A percentile compares a stretch with the other conserved stretches of the same genome.
Evolutionary conservation across 53 echinoderm and acorn worm genomes (phyloP).

Genomic region (Pentamera pediparva): DNA sequence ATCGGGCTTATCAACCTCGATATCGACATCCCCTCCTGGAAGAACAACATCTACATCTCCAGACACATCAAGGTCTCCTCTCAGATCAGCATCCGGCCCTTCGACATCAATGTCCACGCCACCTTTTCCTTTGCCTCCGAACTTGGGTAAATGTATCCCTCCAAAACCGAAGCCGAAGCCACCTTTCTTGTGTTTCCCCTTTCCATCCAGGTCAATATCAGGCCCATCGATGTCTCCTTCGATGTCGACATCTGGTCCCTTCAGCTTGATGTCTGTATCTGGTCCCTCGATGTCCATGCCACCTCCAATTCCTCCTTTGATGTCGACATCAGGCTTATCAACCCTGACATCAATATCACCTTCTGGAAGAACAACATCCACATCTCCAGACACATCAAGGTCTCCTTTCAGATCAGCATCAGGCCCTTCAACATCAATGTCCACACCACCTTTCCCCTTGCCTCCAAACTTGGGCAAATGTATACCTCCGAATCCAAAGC

Average conservation of each 20-base stretch:
- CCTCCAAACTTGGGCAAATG: slow-evolving; percentile 33
- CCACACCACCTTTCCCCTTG: slow-evolving; percentile 38
- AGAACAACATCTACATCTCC: slow-evolving; percentile 28
- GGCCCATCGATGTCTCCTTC: slow-evolving; percentile 30
- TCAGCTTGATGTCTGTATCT: slow-evolving; percentile 29
- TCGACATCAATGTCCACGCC: too few relatives aligned
- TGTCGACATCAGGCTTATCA: slow-evolving; percentile 2
- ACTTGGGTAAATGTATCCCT: slow-evolving; percentile 9
- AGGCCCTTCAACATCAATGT: slow-evolving; percentile 29
- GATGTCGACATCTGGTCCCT: slow-evolving; percentile 9
- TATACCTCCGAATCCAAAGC: slow-evolving; percentile 1
- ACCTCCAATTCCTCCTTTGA: too few relatives aligned
- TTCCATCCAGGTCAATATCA: slow-evolving; percentile 26
- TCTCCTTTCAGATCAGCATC: slow-evolving; percentile 30
- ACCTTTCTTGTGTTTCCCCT: slow-evolving; percentile 33
- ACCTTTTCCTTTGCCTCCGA: slow-evolving; percentile 33
- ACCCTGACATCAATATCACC: slow-evolving; percentile 25
- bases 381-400: slow-evolving; percentile 42
- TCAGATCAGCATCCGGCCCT: slow-evolving; percentile 36
- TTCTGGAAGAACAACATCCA: slow-evolving; percentile 27
- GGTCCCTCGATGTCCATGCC: slow-evolving; percentile 28
- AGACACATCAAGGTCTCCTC: slow-evolving; percentile 39
- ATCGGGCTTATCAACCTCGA: not conserved
- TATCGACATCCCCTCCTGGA: slow-evolving; percentile 18
- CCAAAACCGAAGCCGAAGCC: slow-evolving; percentile 33